Base-by-base conservation (phyloP, 2,888 invertebrate species). In the Chloroclystis v-ata region DNA sequence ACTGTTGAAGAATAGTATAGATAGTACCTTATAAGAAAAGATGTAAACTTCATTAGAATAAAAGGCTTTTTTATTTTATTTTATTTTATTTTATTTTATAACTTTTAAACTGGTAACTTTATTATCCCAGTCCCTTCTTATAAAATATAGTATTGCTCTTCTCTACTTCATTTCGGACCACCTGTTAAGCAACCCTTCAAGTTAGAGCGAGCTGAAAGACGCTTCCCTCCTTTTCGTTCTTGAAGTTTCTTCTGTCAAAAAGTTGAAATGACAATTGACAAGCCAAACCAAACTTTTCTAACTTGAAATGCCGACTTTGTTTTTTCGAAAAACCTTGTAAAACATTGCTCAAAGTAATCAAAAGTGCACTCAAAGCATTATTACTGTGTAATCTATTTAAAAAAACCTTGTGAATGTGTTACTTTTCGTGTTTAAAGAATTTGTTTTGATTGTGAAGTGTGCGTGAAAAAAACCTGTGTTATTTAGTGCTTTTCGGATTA, bases 401-500 rank as follows among this genome's bases (percentile, higher is more conserved):
- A 11, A 1, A 25, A 25, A 30, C 29, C 28, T 41, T 49, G 1
- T 20, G 39, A 41, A 45, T 37, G 43, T 53, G 37, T 33, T 39
- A 43, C 54, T 54, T 29, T 43, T 48, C 33, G 57, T 63, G 59
- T 54, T 53, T 20, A 50, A 37, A 46, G 32, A 42, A 43, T 46
- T 30, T 63, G 47, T 65, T 61, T 56, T 57, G 57, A 62, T 35
- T n/a, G 56, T 61, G 38, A 33, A 45, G 49, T 54, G 43, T 47
- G 49, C 52, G 56, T 49, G 47, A 30, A 48, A 42, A 16, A 41
- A 53, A 42, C 40, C 46, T 52, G 57, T 52, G 53, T 56, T 59
- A 54, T 57, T 20, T 32, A 37, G 40, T 13, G 40, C 20, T 28
- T 40, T 37, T 37, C 16, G 64, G 64, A 54, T 66, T 62, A 57